Conservation (phyloP, 2,888 invertebrate genomes). For the Camptogramma bilineatum region DNA sequence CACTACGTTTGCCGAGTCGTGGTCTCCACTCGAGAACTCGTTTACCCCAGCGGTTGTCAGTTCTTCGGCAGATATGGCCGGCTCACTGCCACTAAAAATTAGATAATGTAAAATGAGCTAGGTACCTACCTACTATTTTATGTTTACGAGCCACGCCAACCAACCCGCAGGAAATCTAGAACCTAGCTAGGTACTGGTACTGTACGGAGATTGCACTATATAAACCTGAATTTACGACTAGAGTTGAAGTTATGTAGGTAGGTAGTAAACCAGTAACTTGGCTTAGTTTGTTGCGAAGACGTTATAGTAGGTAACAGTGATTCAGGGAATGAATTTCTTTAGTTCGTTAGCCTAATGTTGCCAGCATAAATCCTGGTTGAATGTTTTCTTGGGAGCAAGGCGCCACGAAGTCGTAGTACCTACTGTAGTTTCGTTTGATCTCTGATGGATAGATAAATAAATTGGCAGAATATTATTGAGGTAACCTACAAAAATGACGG, state of each 20-base stretch:
- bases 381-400: background rate
- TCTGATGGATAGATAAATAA: background rate
- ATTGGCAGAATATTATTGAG: too few species aligned
- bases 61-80: too few species aligned
- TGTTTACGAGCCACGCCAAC: too few species aligned
- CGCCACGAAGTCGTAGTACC: background rate
- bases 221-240: background rate
- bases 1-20: too few species aligned
- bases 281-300: background rate
- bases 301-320: background rate
- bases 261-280: background rate
- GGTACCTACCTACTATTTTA: too few species aligned
- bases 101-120: too few species aligned
- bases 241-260: background rate
- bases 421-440: background rate
- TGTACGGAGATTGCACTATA: background rate
- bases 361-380: slow-evolving; percentile 7
- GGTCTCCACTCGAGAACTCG: too few species aligned
- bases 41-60: too few species aligned
- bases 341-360: slow-evolving; percentile 4
- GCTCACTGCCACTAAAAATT: too few species aligned
- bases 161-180: too few species aligned
- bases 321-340: background rate
- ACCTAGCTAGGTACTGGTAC: too few species aligned
- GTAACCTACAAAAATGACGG: too few species aligned